Base-by-base conservation (phyloP, 2,888 invertebrate genomes). In the Cotesia congregata region DNA sequence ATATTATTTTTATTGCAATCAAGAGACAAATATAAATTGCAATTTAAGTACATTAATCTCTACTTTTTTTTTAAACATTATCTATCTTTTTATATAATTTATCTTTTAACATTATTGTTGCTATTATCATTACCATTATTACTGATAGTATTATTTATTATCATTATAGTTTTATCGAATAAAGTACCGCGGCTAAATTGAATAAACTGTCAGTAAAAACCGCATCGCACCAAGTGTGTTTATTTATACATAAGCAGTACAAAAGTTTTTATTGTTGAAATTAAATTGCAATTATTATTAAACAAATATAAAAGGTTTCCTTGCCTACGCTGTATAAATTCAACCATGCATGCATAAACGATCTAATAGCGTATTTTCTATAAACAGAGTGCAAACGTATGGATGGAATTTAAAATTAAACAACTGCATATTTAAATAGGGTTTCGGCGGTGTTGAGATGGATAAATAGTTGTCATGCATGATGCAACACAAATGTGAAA, bases 1-100 rank as follows among this genome's bases (percentile, higher is more conserved):
- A 50, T 50, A 50, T 50, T 50, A 50, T 50, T 69, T 72, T 64
- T 72, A 38, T 60, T 30, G 60, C 67, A 67, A 72, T 61, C 61
- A 67, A 20, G 41, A 17, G 71, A 61, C 62, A 68, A 68, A 65
- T 61, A 68, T 12, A 64, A 70, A 77, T 50, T 50, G 12, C 50
- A 12, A 50, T 50, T 50, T 4, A 50, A 50, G 50, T 12, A 7
- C 50, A 50, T 50, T 50, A 50, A 4, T 50, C 12, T 50, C 12
- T 50, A 2, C 12, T 50, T 50, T 50, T 41, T 41, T 9, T 9
- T 12, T 30, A 30, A 30, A 12, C 50, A 50, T 50, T 50, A 50
- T 50, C 12, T 12, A 12, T 7, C 50, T 12, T 50, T 12, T 12
- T 7, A 41, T 41, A 50, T 50, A 50, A 30, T 30, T 30, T 30